Evolutionary conservation across 2,888 invertebrate genomes (phyloP).

Genomic region (Biston betularia): DNA sequence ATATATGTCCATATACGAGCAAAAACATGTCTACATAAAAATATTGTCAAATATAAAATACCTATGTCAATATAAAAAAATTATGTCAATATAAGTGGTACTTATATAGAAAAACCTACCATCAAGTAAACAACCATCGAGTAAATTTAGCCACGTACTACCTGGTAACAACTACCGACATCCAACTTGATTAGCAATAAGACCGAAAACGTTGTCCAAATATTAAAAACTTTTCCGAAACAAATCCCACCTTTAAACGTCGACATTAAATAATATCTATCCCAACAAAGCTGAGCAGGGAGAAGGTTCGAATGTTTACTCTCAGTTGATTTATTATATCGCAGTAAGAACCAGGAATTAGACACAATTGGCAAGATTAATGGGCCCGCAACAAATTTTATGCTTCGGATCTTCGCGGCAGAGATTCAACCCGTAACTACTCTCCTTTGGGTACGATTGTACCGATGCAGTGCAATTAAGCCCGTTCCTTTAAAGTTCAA

Average conservation of each 20-base stretch:
- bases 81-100: no score
- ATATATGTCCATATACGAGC: no score
- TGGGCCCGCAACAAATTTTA: slow-evolving; percentile 70
- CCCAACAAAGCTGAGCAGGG: slow-evolving; percentile 36
- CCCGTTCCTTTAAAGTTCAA: slow-evolving; percentile 13
- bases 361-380: slow-evolving; percentile 79
- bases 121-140: no score
- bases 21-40: no score
- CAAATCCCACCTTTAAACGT: slow-evolving; percentile 37
- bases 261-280: slow-evolving; percentile 46
- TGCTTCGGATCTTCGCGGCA: slow-evolving; percentile 56
- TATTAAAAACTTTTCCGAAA: slow-evolving; percentile 30
- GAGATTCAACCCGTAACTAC: slow-evolving; percentile 53
- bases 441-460: slow-evolving; percentile 29
- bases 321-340: slow-evolving; percentile 71
- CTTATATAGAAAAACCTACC: no score
- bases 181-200: background rate
- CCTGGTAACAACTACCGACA: background rate
- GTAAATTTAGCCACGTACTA: no score
- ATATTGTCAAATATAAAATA: no score
- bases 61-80: no score
- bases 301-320: slow-evolving; percentile 52
- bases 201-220: slow-evolving; percentile 9
- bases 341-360: slow-evolving; percentile 71
- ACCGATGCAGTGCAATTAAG: slow-evolving; percentile 24